These are phyloP conservation scores for Drosophila quadrilineata DNA, from an alignment of 1,140 invertebrate species.

Conservation along the genomic window DNA sequence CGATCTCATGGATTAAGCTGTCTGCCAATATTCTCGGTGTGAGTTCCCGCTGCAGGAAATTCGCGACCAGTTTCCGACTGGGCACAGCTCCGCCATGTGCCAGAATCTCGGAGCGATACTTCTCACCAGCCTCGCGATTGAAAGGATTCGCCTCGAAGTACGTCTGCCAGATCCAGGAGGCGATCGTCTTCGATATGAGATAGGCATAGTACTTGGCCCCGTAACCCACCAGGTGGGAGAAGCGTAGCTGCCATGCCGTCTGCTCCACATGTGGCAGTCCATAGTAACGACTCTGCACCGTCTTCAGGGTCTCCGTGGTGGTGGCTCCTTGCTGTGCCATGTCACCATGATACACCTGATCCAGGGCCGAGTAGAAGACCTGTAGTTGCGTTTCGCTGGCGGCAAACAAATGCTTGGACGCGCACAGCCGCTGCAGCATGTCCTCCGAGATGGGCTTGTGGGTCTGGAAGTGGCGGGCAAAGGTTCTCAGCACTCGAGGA, in stretches of 20 bases:
- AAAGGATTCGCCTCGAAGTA: conserved; percentile 94
- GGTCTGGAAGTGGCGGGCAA: conserved; percentile 96
- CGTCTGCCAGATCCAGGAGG: conserved; percentile 95
- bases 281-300: conserved; percentile 92
- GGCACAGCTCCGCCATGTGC: conserved; percentile 94
- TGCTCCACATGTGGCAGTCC: conserved; percentile 92
- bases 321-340: conserved; percentile 81
- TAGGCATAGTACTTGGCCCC: conserved; percentile 99
- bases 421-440: conserved; percentile 89
- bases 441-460: conserved; percentile 90
- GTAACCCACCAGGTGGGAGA: conserved; percentile 98
- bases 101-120: conserved; percentile 89
- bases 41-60: conserved; percentile 87
- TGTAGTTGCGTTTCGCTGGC: conserved; percentile 96
- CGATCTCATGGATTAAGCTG: conserved; percentile 84
- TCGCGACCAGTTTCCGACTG: conserved; percentile 86
- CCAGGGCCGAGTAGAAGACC: conserved; percentile 92
- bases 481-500: conserved; percentile 91
- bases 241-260: conserved; percentile 98
- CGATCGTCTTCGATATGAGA: conserved; percentile 95
- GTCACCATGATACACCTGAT: conserved; percentile 93
- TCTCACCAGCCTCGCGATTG: conserved; percentile 87
- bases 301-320: conserved; percentile 91
- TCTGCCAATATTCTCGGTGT: conserved; percentile 84
- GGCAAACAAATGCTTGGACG: conserved; percentile 92